Conservation (phyloP, 2,797 vertebrate species). For the Mormyrops boulengeri region DNA sequence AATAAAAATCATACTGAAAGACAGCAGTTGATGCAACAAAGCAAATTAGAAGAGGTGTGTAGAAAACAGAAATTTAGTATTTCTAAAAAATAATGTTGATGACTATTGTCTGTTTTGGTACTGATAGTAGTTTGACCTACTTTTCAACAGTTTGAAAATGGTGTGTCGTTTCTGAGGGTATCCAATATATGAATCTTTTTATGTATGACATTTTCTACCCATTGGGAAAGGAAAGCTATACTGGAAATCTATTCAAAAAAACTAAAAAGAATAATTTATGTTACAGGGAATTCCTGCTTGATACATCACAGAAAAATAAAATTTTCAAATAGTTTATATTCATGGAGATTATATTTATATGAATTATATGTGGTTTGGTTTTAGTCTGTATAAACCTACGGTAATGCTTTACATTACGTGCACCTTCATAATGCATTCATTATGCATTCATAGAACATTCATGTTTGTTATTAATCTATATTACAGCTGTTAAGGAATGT, state of each 20-base stretch:
- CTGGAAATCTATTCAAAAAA: neutral
- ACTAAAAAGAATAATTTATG: neutral
- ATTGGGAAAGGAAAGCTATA: neutral
- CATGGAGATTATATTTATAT: neutral
- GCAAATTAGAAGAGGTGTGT: neutral
- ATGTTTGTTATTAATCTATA: no score
- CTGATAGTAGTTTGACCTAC: neutral
- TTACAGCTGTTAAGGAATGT: no score
- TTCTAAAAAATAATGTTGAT: neutral
- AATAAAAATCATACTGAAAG: neutral
- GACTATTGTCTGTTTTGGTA: neutral
- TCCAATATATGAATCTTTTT: neutral
- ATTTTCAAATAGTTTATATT: neutral
- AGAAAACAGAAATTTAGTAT: neutral
- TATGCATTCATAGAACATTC: no score
- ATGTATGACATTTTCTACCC: neutral
- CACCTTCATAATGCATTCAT: no score
- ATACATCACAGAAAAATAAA: neutral
- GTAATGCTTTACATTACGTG: no score
- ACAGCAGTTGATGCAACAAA: neutral
- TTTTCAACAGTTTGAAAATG: neutral
- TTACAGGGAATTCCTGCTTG: neutral
- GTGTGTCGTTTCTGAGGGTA: neutral
- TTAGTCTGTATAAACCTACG: neutral
- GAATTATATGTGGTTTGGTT: neutral